Conservation (phyloP, 1,140 invertebrate species). For the Microplitis demolitor region DNA sequence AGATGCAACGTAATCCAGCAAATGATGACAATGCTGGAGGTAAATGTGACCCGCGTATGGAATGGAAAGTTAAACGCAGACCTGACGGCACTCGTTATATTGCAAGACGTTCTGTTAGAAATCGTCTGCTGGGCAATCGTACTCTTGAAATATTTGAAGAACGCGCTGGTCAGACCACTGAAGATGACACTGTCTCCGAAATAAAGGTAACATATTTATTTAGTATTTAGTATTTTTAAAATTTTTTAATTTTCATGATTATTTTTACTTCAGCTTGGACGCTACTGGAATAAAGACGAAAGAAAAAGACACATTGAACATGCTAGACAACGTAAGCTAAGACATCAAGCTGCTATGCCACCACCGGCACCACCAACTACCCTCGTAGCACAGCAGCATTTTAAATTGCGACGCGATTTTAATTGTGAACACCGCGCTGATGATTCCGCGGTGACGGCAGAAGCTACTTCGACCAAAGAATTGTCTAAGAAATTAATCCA, state of each 20-base stretch:
- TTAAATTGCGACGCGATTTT: neutral
- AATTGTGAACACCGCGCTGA: no score
- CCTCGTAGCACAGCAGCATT: constrained; percentile 47
- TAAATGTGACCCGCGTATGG: constrained; percentile 65
- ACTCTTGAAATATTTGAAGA: constrained; percentile 74
- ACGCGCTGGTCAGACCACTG: constrained; percentile 75
- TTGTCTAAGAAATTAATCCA: constrained; percentile 39
- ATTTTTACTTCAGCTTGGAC: constrained; percentile 63
- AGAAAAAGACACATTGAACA: constrained; percentile 76
- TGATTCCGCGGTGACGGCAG: constrained; percentile 54
- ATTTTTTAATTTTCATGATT: constrained; percentile 6
- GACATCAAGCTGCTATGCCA: constrained; percentile 56
- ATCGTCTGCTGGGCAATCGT: constrained; percentile 71
- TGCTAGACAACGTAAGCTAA: constrained; percentile 69
- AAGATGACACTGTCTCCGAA: constrained; percentile 82
- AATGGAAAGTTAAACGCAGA: constrained; percentile 81
- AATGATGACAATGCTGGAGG: constrained; percentile 49
- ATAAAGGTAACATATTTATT: constrained; percentile 65
- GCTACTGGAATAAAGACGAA: constrained; percentile 83
- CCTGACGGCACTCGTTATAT: constrained; percentile 82
- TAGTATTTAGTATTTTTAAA: neutral
- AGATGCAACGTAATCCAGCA: constrained; percentile 54
- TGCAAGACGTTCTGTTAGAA: constrained; percentile 73
- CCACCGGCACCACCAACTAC: constrained; percentile 37
- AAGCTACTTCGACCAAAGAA: constrained; percentile 42